Conservation (phyloP, 2,888 invertebrate species). For the Gymnoscelis rufifasciata region DNA sequence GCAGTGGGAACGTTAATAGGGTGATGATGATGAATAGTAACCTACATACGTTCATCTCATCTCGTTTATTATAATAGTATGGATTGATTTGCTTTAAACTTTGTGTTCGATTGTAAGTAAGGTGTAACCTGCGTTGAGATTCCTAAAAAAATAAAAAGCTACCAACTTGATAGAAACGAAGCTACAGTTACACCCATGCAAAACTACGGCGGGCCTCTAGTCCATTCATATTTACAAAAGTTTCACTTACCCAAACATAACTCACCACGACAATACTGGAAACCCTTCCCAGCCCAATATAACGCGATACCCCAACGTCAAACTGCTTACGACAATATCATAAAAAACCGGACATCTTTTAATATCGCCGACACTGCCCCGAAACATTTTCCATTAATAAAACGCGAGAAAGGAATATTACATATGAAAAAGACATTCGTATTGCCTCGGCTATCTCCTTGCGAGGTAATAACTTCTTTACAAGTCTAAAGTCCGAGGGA, state of each 20-base stretch:
- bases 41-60: too few species aligned
- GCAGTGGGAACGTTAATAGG: too few species aligned
- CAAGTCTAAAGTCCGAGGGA: slow-evolving; percentile 81
- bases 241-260: not conserved
- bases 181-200: too few species aligned
- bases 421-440: slow-evolving; percentile 79
- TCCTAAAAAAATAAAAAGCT: too few species aligned
- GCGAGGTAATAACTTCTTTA: slow-evolving; percentile 81
- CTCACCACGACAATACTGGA: not conserved
- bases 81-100: too few species aligned
- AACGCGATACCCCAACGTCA: slow-evolving; percentile 40
- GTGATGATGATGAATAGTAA: too few species aligned
- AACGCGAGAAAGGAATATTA: slow-evolving; percentile 80
- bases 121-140: too few species aligned
- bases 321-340: slow-evolving; percentile 66
- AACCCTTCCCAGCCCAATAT: not conserved
- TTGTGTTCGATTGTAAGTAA: too few species aligned
- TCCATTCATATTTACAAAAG: not conserved
- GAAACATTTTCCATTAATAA: slow-evolving; percentile 80
- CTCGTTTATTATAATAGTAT: too few species aligned
- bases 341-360: slow-evolving; percentile 69
- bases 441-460: slow-evolving; percentile 78
- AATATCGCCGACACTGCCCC: slow-evolving; percentile 75
- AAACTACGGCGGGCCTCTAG: not conserved
- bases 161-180: too few species aligned